Percentiles rank a stretch among this genome's conserved stretches.
Evolutionary conservation across 2,797 vertebrate genomes (phyloP).

Genomic region (Picus viridis): DNA sequence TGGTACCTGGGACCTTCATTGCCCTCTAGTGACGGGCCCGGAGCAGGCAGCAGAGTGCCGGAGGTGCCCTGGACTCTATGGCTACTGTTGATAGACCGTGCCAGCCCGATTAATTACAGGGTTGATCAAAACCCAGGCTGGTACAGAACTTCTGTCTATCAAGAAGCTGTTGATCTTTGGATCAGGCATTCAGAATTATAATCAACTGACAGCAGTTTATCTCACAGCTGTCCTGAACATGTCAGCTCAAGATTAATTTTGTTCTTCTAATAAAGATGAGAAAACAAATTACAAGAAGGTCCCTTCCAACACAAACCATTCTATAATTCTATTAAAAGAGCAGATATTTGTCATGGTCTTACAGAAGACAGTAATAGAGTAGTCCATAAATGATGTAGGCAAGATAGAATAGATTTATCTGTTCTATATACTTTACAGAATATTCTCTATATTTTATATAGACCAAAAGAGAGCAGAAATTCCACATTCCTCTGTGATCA

Average conservation of each 20-base stretch:
- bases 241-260: neutral
- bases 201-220: neutral
- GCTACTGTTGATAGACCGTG: neutral
- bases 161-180: neutral
- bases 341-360: neutral
- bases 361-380: neutral
- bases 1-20: neutral
- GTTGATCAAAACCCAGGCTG: neutral
- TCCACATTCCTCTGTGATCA: neutral
- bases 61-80: neutral
- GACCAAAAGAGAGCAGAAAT: neutral
- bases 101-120: neutral
- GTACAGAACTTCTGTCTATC: neutral
- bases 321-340: neutral
- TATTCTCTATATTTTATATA: neutral
- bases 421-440: no score
- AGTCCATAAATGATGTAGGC: neutral
- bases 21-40: constrained; percentile 6
- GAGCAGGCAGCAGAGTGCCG: accelerated
- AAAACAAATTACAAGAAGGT: neutral
- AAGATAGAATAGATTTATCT: no score
- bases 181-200: neutral
- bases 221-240: neutral
- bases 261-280: neutral
- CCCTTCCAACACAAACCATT: no score